Conservation (phyloP, 2,888 invertebrate species). For the Heliconius sara region DNA sequence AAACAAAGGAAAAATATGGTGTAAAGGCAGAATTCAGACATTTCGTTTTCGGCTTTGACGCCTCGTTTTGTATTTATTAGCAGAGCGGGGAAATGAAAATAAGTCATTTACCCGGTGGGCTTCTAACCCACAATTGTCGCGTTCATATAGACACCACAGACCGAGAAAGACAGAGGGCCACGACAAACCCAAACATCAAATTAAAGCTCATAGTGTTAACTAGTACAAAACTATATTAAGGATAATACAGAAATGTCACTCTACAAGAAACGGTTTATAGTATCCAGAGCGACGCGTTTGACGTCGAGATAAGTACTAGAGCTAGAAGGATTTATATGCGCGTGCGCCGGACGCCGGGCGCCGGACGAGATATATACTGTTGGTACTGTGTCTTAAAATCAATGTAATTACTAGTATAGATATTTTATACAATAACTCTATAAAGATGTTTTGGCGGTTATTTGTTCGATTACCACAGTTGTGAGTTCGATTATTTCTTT, state of each 20-base stretch:
- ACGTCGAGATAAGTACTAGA: constrained; percentile 2
- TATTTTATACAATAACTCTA: too few relatives aligned
- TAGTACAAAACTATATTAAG: neutral
- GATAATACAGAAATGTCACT: neutral
- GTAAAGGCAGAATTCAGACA: too few relatives aligned
- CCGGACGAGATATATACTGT: neutral
- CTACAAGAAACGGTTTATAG: neutral
- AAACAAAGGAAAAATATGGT: too few relatives aligned
- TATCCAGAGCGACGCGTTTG: constrained; percentile 9
- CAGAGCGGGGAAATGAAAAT: too few relatives aligned
- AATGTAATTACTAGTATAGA: too few relatives aligned
- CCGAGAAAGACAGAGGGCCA: too few relatives aligned
- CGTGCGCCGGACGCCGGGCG: constrained; percentile 19
- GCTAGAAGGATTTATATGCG: constrained; percentile 18
- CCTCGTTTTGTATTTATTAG: neutral
- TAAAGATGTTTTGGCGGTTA: too few relatives aligned
- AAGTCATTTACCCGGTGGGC: neutral
- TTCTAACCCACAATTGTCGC: neutral
- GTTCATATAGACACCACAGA: too few relatives aligned
- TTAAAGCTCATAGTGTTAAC: neutral
- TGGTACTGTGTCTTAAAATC: neutral
- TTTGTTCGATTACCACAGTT: too few relatives aligned
- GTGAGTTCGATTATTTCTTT: too few relatives aligned
- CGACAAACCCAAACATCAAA: neutral
- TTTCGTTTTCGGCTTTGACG: neutral